A percentile compares a stretch with the other conserved stretches of the same genome.
phyloP scores from a whole-genome alignment of 2,797 vertebrate genomes.

The Bradypus variegatus region DNA sequence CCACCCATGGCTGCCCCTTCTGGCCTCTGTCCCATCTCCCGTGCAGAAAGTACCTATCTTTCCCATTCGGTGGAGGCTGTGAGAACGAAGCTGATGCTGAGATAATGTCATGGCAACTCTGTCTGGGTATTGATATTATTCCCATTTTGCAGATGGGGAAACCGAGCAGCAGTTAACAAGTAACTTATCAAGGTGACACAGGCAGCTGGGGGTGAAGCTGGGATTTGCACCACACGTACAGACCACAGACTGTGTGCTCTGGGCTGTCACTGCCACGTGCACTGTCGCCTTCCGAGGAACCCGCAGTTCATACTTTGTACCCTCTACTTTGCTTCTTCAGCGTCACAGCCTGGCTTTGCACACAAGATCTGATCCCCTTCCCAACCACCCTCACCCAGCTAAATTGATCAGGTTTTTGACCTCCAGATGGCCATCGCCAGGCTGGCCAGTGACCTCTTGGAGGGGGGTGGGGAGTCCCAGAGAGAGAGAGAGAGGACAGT shows the following conservation, averaged over 20 bases:
- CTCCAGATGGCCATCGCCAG: not conserved
- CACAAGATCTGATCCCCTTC: not conserved
- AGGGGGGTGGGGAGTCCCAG: not conserved
- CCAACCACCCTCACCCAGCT: not conserved
- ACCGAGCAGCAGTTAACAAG: not conserved
- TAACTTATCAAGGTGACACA: not conserved
- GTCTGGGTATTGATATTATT: not conserved
- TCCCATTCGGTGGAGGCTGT: not conserved
- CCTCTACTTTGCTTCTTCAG: not conserved
- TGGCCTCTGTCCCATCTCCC: not conserved
- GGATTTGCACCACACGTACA: not conserved
- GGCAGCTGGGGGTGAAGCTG: not conserved
- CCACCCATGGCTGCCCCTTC: not conserved
- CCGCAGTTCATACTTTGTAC: fast-evolving
- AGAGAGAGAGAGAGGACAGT: not conserved
- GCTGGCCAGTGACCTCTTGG: not conserved
- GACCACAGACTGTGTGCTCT: not conserved
- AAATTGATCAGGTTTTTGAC: too few species aligned
- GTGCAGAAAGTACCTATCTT: not conserved
- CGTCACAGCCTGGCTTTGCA: too few species aligned
- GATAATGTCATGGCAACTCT: not conserved
- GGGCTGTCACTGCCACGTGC: too few species aligned
- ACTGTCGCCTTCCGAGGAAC: not conserved
- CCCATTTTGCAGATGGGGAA: not conserved
- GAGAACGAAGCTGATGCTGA: not conserved